Base-by-base conservation (phyloP, 2,113 vertebrate genomes). In the Cardinalis cardinalis region DNA sequence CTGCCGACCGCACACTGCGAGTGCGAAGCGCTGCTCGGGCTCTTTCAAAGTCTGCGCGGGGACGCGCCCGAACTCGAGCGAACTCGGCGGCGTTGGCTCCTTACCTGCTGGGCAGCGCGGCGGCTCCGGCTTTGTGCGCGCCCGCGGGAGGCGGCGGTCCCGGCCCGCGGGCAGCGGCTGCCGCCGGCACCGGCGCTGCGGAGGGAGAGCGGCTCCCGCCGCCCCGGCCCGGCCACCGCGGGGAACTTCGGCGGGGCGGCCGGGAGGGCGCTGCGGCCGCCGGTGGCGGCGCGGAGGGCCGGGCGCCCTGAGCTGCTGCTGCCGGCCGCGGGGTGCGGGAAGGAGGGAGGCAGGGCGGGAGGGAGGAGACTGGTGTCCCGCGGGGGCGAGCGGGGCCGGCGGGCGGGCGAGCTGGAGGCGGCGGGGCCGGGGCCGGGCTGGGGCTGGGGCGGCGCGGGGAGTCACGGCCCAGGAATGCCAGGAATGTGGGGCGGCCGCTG, bases 401-500 rank as follows among this genome's bases (percentile, higher is more conserved):
- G 53, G 53, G 53, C 31, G 31, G 53, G 53, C 53, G 53, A 55
- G 53, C 53, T 55, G 53, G 53, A 55, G 53, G 53, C 81, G 70
- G 69, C 44, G 91, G 86, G 81, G 82, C 82, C 56, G 69, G 55
- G 83, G 89, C 51, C 7, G 65, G 76, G 87, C 78, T 41, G 64
- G 70, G 77, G 84, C 66, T 12, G 77, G 78, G 79, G 88, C 79
- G 88, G 88, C 89, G 89, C 80, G 89, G 89, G 92, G 92, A 91
- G 92, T 91, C 89, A 94, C 92, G 79, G 92, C 89, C 61, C 81
- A 92, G 89, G 92, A 94, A 94, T 94, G 81, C 86, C 89, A 94
- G 92, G 92, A 92, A 89, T 92, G 93, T 75, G 89, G 89, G 89
- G 93, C 82, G 89, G 93, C 92, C 89, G 92, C 92, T 91, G 87